Evolutionary conservation across 2,888 invertebrate species (phyloP), one percentile per base, ranked within the genome.

Genomic region (Spilarctia lutea): DNA sequence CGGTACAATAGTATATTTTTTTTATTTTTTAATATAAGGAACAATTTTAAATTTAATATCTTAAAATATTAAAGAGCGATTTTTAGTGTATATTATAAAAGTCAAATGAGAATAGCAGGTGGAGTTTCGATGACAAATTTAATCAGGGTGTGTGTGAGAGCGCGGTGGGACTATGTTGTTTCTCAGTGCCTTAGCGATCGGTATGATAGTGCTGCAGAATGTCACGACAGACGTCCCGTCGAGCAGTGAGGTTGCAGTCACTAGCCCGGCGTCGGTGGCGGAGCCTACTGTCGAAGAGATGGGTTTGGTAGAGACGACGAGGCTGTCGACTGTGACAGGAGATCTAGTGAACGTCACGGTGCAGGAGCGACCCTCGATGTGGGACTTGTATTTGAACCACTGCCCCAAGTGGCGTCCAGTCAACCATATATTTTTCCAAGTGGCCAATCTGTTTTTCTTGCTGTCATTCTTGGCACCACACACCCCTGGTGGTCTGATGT

Each of bases 341-440:
- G 95, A 96, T 81, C 89, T 93, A 83, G 94, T 94, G 65, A 96
- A 96, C 84, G 93, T 94, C 80, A 94, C 95, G 0, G 88, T 94
- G 24, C 92, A 94, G 76, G 96, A 96, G 81, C 91, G 92, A 16
- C 93, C 93, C 8, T 92, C 95, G 16, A 96, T 96, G 93, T 96
- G 96, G 94, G 96, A 96, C 78, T 70, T 96, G 81, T 96, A 96
- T 87, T 88, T 96, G 83, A 95, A 96, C 85, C 96, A 96, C 86
- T 97, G 97, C 93, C 96, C 96, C 68, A 96, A 96, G 84, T 97
- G 97, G 97, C 96, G 96, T 83, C 97, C 97, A 68, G 96, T 97
- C 73, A 97, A 98, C 92, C 98, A 98, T 92, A 94, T 98, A 79
- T 97, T 98, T 94, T 98, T 98, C 96, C 98, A 98, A 96, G 95